Conservation (phyloP, 2,797 vertebrate genomes). For the Myripristis murdjan region DNA sequence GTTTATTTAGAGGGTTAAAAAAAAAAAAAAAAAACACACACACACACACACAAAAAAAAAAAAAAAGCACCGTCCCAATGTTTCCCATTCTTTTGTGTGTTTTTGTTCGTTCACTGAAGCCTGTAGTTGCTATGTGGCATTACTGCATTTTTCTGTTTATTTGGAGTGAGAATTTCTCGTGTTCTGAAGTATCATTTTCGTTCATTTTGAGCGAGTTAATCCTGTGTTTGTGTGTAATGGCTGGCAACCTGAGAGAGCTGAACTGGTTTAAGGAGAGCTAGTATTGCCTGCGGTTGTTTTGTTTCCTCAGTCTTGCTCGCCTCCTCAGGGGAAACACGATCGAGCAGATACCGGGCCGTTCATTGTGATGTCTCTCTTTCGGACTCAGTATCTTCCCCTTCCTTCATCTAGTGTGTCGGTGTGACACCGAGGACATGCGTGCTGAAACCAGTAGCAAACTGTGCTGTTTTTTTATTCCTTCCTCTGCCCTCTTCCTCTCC, state of each 20-base stretch:
- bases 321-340: conserved; percentile 53
- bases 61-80: not conserved
- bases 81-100: conserved; percentile 24
- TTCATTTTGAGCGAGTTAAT: conserved; percentile 28
- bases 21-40: too few species aligned
- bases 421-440: conserved; percentile 31
- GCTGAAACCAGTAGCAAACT: conserved; percentile 32
- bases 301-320: conserved; percentile 60
- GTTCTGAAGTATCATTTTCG: conserved; percentile 11
- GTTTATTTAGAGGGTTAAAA: conserved; percentile 42
- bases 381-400: conserved; percentile 35
- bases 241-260: conserved; percentile 54
- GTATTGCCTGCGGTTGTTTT: conserved; percentile 70
- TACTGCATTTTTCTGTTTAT: conserved; percentile 5
- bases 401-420: conserved; percentile 14
- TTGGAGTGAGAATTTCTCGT: conserved; percentile 2
- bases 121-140: conserved; percentile 32
- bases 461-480: conserved; percentile 31
- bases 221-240: conserved; percentile 31
- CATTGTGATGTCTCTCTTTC: conserved; percentile 57
- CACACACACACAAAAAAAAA: too few species aligned
- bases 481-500: conserved; percentile 19
- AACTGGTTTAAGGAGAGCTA: conserved; percentile 42
- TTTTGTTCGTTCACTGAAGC: conserved; percentile 42
- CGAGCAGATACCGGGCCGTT: conserved; percentile 66